Evolutionary conservation across 1,140 invertebrate genomes (phyloP), one percentile per base, ranked within the genome.

Genomic region (Macrostomum lignano): DNA sequence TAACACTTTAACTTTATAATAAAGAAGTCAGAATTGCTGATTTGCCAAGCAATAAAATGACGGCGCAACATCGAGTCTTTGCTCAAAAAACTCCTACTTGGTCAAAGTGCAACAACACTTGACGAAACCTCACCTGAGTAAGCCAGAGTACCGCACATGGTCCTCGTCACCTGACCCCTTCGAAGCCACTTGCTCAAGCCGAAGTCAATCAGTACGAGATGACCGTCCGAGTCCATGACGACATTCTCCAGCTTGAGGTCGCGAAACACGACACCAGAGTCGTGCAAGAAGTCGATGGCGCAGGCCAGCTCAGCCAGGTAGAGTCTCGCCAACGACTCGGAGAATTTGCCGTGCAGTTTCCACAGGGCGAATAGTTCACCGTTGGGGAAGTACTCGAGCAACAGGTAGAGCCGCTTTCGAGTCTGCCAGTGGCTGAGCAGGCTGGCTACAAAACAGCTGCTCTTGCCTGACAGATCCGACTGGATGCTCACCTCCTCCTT

Each of bases 161-260:
- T 88, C 25, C 62, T 65, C 1, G 78, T 81, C 38, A 67, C 64
- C 25, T 67, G 58, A 13, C 72, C 71, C 32, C 67, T 61, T 23
- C 66, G 63, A 23, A 84, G 58, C 74, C 76, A 79, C 65, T 84
- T 86, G 35, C 77, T 72, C 21, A 86, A 61, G n/a, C 79, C 78
- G 61, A 86, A 88, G 55, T 86, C 79, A 31, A 73, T 76, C n/a
- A 86, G 46, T 44, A 74, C 67, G 15, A 74, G 64, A 54, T 84
- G 73, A 26, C 69, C 52, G 34, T 71, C 60, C 9, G 58, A 46
- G 48, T 81, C 73, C 34, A 84, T 56, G n/a, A 86, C 54, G 41
- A 84, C 69, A 56, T 84, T 84, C 54, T 81, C 74, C 41, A 77
- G 56, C 60, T 84, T 86, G 31, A 82, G 52, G 61, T 86, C 77